Conservation (phyloP, 2,113 vertebrate species). For the Tachysurus fulvidraco region DNA sequence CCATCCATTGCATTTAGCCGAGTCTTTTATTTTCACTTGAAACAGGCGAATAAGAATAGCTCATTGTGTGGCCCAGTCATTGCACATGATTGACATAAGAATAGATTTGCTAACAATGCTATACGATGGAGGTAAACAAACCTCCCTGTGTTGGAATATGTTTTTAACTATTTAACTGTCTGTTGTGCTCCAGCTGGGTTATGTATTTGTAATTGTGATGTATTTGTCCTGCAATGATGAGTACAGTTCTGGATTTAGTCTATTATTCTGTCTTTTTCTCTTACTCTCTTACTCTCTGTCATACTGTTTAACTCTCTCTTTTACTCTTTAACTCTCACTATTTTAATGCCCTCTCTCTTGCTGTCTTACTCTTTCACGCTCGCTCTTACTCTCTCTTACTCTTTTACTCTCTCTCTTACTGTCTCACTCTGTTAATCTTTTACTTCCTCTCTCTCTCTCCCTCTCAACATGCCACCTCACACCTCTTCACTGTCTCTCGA, state of each 20-base stretch:
- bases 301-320: neutral
- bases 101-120: conserved; percentile 7
- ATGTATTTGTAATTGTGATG: neutral
- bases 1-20: conserved; percentile 28
- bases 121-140: conserved; percentile 13
- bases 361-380: too few species aligned
- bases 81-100: conserved; percentile 18
- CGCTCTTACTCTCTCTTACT: too few species aligned
- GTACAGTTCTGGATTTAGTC: neutral
- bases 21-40: conserved; percentile 34
- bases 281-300: neutral
- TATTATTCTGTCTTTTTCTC: neutral
- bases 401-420: neutral
- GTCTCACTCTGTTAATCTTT: conserved; percentile 26
- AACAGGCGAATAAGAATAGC: conserved; percentile 6
- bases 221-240: neutral
- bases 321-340: too few species aligned
- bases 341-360: too few species aligned
- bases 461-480: conserved; percentile 11
- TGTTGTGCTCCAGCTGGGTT: neutral
- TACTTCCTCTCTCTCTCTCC: conserved; percentile 32
- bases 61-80: conserved; percentile 9
- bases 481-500: conserved; percentile 39
- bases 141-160: neutral
- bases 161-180: conserved; percentile 24